Base-by-base conservation (phyloP, 2,888 invertebrate genomes). In the Diaprepes abbreviatus region DNA sequence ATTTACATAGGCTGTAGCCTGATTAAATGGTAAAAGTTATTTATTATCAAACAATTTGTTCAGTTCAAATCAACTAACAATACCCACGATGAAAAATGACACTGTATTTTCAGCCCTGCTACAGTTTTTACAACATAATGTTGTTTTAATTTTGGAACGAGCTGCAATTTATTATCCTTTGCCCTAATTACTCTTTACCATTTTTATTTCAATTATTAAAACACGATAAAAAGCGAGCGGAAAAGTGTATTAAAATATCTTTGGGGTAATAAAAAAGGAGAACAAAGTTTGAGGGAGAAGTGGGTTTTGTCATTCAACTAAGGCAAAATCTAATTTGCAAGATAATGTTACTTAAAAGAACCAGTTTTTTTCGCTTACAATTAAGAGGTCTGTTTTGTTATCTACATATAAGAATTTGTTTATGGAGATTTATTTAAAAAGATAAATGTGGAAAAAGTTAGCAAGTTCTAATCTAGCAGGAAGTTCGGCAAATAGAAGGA, bases 11-110 rank as follows among this genome's bases (percentile, higher is more conserved):
- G 55, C 48, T 57, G 63, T 36, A 59, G 67, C 63, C 45, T 70
- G 62, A 71, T 71, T 71, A 71, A 71, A 71, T 69, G 67, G 65
- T 66, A 70, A 60, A 60, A 50, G 70, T 72, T 71, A 71, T 72
- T 73, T 73, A 72, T 72, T 70, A 45, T 60, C 62, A 60, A 58
- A 68, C 68, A 73, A 70, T 73, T 70, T 68, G 60, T 67, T 54
- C 24, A 50, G 45, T 60, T 31, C 50, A 70, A 62, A 62, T 60
- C 55, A 66, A 66, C 45, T 58, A 58, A 58, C 45, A 66, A 65
- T 54, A 14, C 36, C 6, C 24, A 5, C 7, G 9, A 50, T 63
- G 52, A 52, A 58, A 58, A 58, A 58, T 58, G 28, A 40, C 58
- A 14, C 19, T 40, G 38, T 24, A 40, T 58, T 58, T 58, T 58